Evolutionary conservation across 2,113 vertebrate species (phyloP).

Genomic region (Heterotilapia buettikoferi): DNA sequence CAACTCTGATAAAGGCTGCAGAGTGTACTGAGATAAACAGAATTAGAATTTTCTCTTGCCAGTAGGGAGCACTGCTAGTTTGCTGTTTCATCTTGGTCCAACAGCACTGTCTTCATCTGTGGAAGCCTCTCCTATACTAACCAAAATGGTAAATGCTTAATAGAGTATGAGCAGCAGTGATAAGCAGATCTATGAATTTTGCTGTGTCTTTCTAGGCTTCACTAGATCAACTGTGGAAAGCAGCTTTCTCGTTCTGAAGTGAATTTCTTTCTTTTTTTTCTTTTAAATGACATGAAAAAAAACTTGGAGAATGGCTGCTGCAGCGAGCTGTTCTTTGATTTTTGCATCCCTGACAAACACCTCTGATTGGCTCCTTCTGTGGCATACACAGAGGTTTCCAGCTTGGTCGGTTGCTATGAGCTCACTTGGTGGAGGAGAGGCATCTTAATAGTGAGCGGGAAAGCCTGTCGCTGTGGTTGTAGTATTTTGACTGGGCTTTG

Average conservation of each 20-base stretch:
- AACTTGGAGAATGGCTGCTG: not conserved
- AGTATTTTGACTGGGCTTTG: not conserved
- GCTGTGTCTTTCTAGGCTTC: not conserved
- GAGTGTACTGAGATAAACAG: not conserved
- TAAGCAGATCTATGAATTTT: not conserved
- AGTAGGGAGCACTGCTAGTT: constrained; percentile 36
- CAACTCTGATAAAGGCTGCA: not conserved
- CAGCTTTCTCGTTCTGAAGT: not conserved
- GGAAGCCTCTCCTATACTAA: not conserved
- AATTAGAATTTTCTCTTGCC: not conserved
- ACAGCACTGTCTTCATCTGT: not conserved
- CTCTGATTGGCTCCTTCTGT: constrained; percentile 49
- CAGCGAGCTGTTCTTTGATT: constrained; percentile 10
- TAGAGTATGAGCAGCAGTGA: not conserved
- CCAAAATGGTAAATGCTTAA: not conserved
- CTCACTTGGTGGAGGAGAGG: constrained; percentile 8
- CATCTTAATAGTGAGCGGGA: constrained; percentile 6
- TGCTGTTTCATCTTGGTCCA: not conserved
- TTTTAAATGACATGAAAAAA: not conserved
- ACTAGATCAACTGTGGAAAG: not conserved
- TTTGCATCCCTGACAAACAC: constrained; percentile 24
- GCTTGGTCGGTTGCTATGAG: constrained; percentile 18
- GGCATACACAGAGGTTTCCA: constrained; percentile 14
- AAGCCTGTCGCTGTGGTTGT: constrained; percentile 9
- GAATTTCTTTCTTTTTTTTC: not conserved